Conservation (phyloP, 2,888 invertebrate genomes). For the Spodoptera exigua region DNA sequence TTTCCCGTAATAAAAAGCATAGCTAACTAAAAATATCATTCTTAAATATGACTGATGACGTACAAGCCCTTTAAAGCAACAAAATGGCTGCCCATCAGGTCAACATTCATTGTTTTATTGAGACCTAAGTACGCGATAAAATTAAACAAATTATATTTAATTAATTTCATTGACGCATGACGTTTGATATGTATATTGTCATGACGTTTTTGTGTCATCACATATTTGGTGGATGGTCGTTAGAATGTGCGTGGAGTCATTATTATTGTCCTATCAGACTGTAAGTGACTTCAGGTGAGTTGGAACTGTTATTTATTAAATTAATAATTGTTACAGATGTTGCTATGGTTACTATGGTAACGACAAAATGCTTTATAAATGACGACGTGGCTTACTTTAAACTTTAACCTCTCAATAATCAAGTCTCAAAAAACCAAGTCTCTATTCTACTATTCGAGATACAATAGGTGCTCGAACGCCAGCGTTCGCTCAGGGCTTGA, state of each 20-base stretch:
- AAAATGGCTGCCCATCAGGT: not conserved
- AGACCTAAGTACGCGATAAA: slow-evolving; percentile 31
- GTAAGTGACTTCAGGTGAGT: not conserved
- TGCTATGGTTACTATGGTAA: too few species aligned
- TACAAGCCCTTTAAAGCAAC: not conserved
- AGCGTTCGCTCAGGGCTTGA: too few species aligned
- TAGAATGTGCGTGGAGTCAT: slow-evolving; percentile 5
- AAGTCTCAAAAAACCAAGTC: too few species aligned
- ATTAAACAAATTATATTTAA: slow-evolving; percentile 18
- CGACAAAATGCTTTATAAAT: too few species aligned
- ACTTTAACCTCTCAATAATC: too few species aligned
- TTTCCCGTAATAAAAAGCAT: too few species aligned
- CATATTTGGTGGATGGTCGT: slow-evolving; percentile 16
- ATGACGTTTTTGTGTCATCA: slow-evolving; percentile 28
- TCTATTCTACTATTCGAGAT: too few species aligned
- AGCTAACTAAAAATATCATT: too few species aligned
- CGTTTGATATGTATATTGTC: not conserved
- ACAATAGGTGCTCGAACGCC: too few species aligned
- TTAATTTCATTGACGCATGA: slow-evolving; percentile 31
- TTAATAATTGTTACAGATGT: too few species aligned
- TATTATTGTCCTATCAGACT: not conserved
- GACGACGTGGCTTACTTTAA: too few species aligned
- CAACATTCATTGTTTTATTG: slow-evolving; percentile 24
- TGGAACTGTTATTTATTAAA: not conserved
- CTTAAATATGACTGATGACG: not conserved